Percentiles rank a stretch among this genome's conserved stretches.
phyloP scores from a whole-genome alignment of 2,113 vertebrate species.

The Boleophthalmus pectinirostris region DNA sequence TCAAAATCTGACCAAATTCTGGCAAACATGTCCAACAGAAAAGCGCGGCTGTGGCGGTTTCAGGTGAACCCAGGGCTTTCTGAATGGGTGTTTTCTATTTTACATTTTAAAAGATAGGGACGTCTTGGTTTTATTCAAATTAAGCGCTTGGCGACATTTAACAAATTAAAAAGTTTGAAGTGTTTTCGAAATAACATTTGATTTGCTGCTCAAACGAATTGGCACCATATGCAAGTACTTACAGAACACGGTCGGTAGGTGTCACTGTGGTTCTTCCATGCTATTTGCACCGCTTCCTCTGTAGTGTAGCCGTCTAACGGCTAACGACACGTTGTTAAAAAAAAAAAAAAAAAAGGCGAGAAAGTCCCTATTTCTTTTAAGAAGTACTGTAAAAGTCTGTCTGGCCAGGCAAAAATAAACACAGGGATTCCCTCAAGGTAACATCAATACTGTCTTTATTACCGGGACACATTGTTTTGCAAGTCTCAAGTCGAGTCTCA shows the following conservation, averaged over 20 bases:
- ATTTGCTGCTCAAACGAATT: neutral
- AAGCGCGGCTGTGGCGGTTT: neutral
- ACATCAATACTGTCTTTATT: too few species aligned
- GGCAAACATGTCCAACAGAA: slow-evolving; percentile 37
- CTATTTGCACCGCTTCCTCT: too few species aligned
- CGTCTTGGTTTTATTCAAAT: neutral
- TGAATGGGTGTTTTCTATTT: neutral
- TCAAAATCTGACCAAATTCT: slow-evolving; percentile 52
- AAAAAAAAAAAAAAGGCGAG: too few species aligned
- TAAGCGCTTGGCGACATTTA: neutral
- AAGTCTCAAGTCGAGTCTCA: too few species aligned
- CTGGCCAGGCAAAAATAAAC: neutral
- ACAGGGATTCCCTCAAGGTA: too few species aligned
- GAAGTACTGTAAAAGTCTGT: neutral
- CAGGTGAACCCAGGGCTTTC: slow-evolving; percentile 21
- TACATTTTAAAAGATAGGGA: neutral
- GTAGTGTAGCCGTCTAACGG: too few species aligned
- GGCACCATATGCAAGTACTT: neutral
- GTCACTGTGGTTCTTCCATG: slow-evolving; percentile 21
- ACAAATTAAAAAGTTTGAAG: neutral
- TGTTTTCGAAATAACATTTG: neutral
- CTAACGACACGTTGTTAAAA: too few species aligned
- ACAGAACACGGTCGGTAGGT: slow-evolving; percentile 3
- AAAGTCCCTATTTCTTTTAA: neutral
- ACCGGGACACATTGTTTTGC: too few species aligned